Base-by-base conservation (phyloP, 2,797 vertebrate species). In the Sardinella longiceps region DNA sequence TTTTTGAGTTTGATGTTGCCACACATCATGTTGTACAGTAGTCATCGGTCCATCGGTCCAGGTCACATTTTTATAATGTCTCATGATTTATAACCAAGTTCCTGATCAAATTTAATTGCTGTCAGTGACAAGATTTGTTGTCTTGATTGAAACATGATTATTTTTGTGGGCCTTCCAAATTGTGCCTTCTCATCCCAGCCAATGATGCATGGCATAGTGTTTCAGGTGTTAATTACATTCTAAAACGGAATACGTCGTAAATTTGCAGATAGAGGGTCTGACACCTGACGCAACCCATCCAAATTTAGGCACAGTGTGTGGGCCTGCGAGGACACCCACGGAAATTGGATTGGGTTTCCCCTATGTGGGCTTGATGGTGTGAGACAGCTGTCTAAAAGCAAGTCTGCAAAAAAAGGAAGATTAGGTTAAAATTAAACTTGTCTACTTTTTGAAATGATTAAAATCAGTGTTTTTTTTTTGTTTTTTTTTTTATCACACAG, bases 231-330 rank as follows among this genome's bases (percentile, higher is more conserved):
- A 23, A 30, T 58, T 63, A 86, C 80, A 23, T 81, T 85, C 81
- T 20, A 7, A 33, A 45, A 51, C 84, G 43, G 50, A 74, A 63
- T 58, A 23, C 56, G n/a, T 87, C 30, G 60, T 85, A 85, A 58
- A 85, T 82, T n/a, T 50, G 10, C 48, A 50, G 30, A 74, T 74
- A 33, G 39, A 15, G 5, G 66, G 70, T 30, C 23, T 56, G 81
- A 46, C 81, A 83, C 45, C n/a, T 85, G 48, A 84, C 63, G 83
- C 80, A 83, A 39, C 80, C 51, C 80, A 2, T 56, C 85, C 87
- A 87, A 84, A 85, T 63, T 85, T 87, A 84, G 83, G 51, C 20
- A 23, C 51, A 15, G 33, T 9, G 60, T 14, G 60, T 5, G 14
- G 7, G 15, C 66, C 66, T 74, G 4, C 14, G 14, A 39, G 33